Base-by-base conservation (phyloP, 2,113 vertebrate genomes). In the Morone chrysops region DNA sequence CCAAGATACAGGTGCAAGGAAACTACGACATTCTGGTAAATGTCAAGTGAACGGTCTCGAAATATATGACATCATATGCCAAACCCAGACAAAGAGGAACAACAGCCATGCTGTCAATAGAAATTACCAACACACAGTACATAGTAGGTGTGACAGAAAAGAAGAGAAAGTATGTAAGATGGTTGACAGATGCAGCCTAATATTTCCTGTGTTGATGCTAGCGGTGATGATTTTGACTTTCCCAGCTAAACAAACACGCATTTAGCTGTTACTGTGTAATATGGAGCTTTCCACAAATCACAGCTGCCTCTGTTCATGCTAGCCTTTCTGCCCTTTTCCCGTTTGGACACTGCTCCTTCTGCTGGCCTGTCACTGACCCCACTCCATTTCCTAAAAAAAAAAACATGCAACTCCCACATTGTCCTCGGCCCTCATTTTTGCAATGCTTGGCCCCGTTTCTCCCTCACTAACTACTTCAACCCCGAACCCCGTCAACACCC, bases 271-370 rank as follows among this genome's bases (percentile, higher is more conserved):
- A 47, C 47, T 90, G 83, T 90, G 84, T 90, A 88, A 86, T 76
- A 78, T 85, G 83, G 87, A 87, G 88, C 86, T 87, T 88, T 87
- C 68, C 73, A 89, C 70, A 53, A 86, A 90, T 89, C 88, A 85
- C 86, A 89, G 88, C 91, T 90, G 84, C 89, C 66, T 91, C 61
- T 91, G 85, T 87, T 91, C 89, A 91, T 81, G 86, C 90, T 71
- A 67, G 89, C 90, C 82, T 90, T 70, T 88, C 80, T 92, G 81
- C 87, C 83, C 83, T 81, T 31, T 43, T 85, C 85, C 80, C 60
- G 70, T 91, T 82, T 82, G 87, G 73, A 89, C 82, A 86, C 86
- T 65, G 68, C 87, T 90, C 88, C 84, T 47, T 54, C 86, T 86
- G 85, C 92, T 86, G 92, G 90, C 87, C 87, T 75, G 67, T 86